Evolutionary conservation across 2,797 vertebrate genomes (phyloP), one percentile per base, ranked within the genome.

Genomic region (Parambassis ranga): DNA sequence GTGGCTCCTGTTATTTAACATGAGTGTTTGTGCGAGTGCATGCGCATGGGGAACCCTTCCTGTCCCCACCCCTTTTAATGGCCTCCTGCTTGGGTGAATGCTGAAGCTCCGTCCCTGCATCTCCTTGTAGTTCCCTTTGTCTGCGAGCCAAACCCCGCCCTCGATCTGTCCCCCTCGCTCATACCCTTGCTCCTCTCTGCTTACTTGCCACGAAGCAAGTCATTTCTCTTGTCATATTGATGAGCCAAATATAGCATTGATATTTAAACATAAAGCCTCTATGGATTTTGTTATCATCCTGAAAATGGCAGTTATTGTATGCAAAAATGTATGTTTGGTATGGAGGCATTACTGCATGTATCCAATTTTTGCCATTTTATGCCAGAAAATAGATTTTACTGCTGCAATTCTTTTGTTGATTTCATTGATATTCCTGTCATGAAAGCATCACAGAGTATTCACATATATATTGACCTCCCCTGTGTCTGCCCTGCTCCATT

Each of bases 121-220:
- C 88, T 91, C 88, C 89, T 89, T 82, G 66, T 67, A 81, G 84
- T 82, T 82, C 58, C 58, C 85, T 92, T 92, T 92, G 91, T 92
- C 85, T 90, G 68, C 61, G 58, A 83, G 88, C 89, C 90, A 91
- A 91, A 85, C 89, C 83, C 88, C 88, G 67, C 2, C 79, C 83
- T 86, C 79, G 0, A n/a, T 65, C 84, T 27, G 3, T 48, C 62
- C 36, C 26, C 53, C n/a, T 19, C 6, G 14, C 52, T 24, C 47
- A 43, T 6, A 18, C 60, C 38, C 52, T 20, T 20, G 39, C 62
- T 68, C 42, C 71, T 80, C 85, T 81, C 43, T 71, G 30, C 70
- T 70, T 46, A 13, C 43, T 67, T 41, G 33, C 36, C 81, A 86
- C 72, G 70, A 87, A 86, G 87, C 85, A 71, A 83, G 73, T 71